Conservation (phyloP, 2,797 vertebrate species). For the Garrulus glandarius region DNA sequence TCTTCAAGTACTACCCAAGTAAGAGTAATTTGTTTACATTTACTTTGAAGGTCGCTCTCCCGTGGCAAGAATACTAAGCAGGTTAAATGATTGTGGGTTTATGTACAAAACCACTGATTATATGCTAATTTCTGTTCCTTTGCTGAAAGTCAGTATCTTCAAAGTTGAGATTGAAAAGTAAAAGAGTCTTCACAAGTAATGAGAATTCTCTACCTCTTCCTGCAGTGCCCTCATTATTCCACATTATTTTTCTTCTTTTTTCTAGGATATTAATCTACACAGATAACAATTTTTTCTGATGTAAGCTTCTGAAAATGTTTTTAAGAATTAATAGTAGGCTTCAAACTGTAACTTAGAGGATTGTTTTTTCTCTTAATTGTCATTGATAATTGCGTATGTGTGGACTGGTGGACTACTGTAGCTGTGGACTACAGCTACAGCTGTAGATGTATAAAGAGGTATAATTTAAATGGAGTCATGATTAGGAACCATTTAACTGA, state of each 20-base stretch:
- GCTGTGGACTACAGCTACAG: no score
- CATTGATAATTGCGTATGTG: background rate
- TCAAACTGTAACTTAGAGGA: background rate
- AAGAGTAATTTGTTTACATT: background rate
- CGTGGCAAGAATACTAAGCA: background rate
- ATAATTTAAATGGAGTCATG: background rate
- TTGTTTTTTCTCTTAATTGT: background rate
- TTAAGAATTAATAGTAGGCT: background rate
- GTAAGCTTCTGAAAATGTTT: background rate
- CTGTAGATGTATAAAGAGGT: background rate
- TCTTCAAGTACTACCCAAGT: background rate
- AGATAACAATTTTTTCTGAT: background rate
- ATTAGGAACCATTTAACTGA: background rate
- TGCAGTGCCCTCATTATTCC: background rate
- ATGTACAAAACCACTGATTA: background rate
- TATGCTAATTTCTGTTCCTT: background rate
- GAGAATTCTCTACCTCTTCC: background rate
- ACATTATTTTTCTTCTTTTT: background rate
- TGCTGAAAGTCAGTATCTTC: background rate
- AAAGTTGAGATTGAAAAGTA: background rate
- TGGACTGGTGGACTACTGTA: no score
- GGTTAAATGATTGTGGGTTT: background rate
- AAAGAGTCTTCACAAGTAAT: background rate
- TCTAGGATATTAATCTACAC: background rate
- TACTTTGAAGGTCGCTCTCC: background rate